Evolutionary conservation across 2,888 invertebrate species (phyloP), one percentile per base, ranked within the genome.

Genomic region (Andrena bucephala): DNA sequence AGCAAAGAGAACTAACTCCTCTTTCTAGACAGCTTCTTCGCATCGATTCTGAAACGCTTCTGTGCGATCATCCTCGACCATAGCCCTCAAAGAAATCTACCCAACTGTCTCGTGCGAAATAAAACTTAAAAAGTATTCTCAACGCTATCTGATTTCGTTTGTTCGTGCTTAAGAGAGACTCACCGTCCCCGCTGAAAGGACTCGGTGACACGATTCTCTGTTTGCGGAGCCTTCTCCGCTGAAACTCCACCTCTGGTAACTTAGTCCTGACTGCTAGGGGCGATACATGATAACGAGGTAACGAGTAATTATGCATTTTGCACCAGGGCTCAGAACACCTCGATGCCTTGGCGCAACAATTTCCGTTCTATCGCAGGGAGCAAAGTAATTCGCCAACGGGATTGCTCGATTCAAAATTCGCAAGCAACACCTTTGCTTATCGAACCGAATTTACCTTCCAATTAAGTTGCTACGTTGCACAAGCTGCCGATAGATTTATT

Each of bases 241-340:
- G 60, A 54, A 81, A 60, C 60, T 71, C 70, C 16, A 54, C 57
- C 42, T 2, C 54, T 63, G 48, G 62, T 31, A 70, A 73, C 76
- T 74, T 27, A 20, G 36, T 36, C 33, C 36, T 6, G 57, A 42
- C 29, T 52, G 75, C 76, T 73, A 13, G 16, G 8, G 50, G 85
- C 79, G 77, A 77, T 79, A 66, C 74, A 73, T 62, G 83, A 85
- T 75, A 81, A 82, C 59, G 69, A 59, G 52, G 69, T 83, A 74
- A 79, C 42, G 33, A 69, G 69, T 83, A 85, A 85, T 85, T 83
- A 75, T 63, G 27, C 52, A 50, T 72, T 59, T 68, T 59, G 16
- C 42, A 36, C 29, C 8, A 10, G 48, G 3, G 24, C n/a, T 13
- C 24, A 0, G 33, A 48, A 27, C 24, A 54, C n/a, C 33, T 33